Evolutionary conservation across 1,140 invertebrate genomes (phyloP), one percentile per base, ranked within the genome.

Genomic region (Hylyphantes graminicola): DNA sequence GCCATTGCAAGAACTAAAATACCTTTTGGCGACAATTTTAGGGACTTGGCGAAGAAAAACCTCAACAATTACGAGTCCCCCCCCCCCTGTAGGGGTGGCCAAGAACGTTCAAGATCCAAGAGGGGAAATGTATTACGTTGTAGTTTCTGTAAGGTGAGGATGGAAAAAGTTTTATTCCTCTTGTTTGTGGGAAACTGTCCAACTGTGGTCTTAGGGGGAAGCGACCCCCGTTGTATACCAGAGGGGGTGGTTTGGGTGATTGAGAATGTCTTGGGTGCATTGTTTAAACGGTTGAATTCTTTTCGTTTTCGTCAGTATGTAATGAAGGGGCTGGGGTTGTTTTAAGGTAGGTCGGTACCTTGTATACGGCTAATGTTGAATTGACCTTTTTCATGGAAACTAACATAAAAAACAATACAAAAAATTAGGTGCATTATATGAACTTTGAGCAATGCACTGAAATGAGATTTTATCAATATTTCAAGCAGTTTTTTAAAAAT

Each of bases 241-340:
- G 74, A 67, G 72, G 59, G 74, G 74, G 74, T 63, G 55, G 19
- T 54, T 12, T 21, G 21, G 61, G 59, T 76, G 74, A 76, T 76
- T 76, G 74, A 76, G 50, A 59, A 63, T 50, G 74, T 76, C 74
- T 76, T 76, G 35, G 74, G 73, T 57, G 55, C 48, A 63, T 63
- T 63, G 21, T 61, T 76, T 9, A 57, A 35, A 61, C 53, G 13
- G 67, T 15, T 50, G 57, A 61, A 53, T 51, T 53, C 67, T 76
- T 76, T 76, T 76, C 74, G 64, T 61, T 67, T 63, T 70, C 50
- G 50, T 17, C 74, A 4, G 17, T 7, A 48, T 51, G 74, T 76
- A 76, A 76, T 76, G 74, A 76, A 76, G 59, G 74, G 61, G 74
- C 64, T 63, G 48, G 74, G 74, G 74, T 76, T 76, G 74, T 61